A percentile compares a stretch with the other conserved stretches of the same genome.
These are phyloP conservation scores for Etheostoma perlongum DNA, from an alignment of 2,797 vertebrate genomes.

Conservation along the genomic window DNA sequence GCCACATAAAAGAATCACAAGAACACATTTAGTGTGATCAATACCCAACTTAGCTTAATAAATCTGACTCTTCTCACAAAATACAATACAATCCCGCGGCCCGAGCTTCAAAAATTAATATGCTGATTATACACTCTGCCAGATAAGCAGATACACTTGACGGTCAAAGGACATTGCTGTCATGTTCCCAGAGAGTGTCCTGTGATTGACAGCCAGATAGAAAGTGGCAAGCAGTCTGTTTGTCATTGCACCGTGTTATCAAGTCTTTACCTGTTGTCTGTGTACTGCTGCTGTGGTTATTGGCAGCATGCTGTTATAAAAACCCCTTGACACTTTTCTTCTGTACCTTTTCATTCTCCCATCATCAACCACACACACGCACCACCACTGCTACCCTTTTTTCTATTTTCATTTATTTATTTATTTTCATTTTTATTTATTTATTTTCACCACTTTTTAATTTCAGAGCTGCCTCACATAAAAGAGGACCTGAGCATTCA, in stretches of 20 bases:
- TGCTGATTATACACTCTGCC: conserved; percentile 36
- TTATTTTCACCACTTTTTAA: conserved; percentile 65
- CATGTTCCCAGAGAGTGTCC: conserved; percentile 38
- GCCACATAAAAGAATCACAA: background rate
- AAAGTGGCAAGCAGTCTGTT: conserved; percentile 23
- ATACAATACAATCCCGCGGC: background rate
- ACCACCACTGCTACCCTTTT: background rate
- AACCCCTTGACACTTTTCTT: conserved; percentile 32
- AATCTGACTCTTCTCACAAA: conserved; percentile 30
- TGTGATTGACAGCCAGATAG: conserved; percentile 66
- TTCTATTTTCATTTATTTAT: conserved; percentile 37
- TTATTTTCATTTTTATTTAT: conserved; percentile 50
- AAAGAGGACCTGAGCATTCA: conserved; percentile 69
- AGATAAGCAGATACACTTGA: conserved; percentile 34
- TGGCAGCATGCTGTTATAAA: conserved; percentile 23
- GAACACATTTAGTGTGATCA: conserved; percentile 6
- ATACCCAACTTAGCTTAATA: conserved; percentile 15
- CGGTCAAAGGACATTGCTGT: conserved; percentile 55
- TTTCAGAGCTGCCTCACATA: conserved; percentile 57
- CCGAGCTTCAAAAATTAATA: conserved; percentile 14
- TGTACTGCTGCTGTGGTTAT: conserved; percentile 29
- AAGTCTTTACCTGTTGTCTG: conserved; percentile 46
- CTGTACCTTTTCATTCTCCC: conserved; percentile 27
- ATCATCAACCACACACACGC: conserved; percentile 13
- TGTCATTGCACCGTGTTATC: conserved; percentile 60